phyloP scores from a whole-genome alignment of 1,140 invertebrate genomes.

The Propsilocerus akamusi region DNA sequence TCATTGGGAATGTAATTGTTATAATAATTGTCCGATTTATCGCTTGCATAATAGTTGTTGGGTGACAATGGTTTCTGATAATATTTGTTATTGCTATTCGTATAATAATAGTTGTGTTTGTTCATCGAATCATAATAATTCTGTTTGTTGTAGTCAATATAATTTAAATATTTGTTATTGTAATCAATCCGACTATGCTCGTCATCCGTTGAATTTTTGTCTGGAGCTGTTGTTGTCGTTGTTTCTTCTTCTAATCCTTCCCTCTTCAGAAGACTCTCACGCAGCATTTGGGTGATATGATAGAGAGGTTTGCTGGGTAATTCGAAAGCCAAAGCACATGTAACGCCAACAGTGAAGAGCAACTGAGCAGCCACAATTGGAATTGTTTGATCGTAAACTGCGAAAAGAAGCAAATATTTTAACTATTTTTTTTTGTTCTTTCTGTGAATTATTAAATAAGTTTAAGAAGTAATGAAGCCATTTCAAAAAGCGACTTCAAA shows the following conservation, averaged over 20 bases:
- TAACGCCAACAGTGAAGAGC: conserved; percentile 41
- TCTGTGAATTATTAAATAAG: too few relatives aligned
- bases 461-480: too few relatives aligned
- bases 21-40: too few relatives aligned
- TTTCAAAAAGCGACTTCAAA: too few relatives aligned
- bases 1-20: too few relatives aligned
- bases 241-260: conserved; percentile 1
- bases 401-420: conserved; percentile 16
- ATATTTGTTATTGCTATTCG: too few relatives aligned
- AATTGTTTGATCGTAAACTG: conserved; percentile 43
- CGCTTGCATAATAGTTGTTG: too few relatives aligned
- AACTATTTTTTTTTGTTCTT: too few relatives aligned
- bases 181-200: conserved; percentile 2
- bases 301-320: conserved; percentile 39
- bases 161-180: conserved; percentile 4
- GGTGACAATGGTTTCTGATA: too few relatives aligned
- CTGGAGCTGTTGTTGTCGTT: conserved; percentile 4
- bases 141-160: neutral
- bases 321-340: conserved; percentile 53
- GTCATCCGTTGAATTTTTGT: neutral
- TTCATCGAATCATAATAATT: neutral
- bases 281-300: conserved; percentile 22
- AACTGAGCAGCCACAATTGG: conserved; percentile 13
- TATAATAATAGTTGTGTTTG: neutral
- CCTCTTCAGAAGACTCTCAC: conserved; percentile 6